Percentiles rank a stretch among this genome's conserved stretches.
Conservation (phyloP, 2,888 invertebrate species). For the Gortyna flavago region DNA sequence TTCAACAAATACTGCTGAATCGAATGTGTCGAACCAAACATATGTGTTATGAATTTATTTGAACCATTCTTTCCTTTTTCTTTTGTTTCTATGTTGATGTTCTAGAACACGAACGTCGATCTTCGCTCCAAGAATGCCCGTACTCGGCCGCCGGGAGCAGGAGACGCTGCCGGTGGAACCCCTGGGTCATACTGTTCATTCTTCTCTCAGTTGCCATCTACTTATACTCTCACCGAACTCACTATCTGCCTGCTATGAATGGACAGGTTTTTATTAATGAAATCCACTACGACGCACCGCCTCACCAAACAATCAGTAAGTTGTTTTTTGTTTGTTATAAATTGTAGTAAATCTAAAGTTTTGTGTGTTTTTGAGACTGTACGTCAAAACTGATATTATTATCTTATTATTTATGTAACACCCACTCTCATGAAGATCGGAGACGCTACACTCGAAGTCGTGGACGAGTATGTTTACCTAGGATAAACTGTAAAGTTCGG, state of each 20-base stretch:
- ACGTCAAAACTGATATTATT: too few relatives aligned
- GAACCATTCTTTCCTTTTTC: too few relatives aligned
- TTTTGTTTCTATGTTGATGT: background rate
- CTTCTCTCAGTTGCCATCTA: conserved; percentile 50
- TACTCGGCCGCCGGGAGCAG: conserved; percentile 36
- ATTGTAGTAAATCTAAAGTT: background rate
- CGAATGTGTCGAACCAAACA: background rate
- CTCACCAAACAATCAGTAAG: conserved; percentile 24
- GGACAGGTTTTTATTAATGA: background rate
- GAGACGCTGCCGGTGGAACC: conserved; percentile 46
- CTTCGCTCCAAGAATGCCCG: conserved; percentile 63
- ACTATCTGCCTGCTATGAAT: background rate
- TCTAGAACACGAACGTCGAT: conserved; percentile 53
- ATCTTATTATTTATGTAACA: too few relatives aligned
- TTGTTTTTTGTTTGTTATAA: background rate
- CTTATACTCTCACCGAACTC: conserved; percentile 26
- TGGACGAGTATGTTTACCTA: too few relatives aligned
- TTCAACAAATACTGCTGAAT: background rate
- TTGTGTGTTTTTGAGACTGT: too few relatives aligned
- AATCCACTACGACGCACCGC: background rate
- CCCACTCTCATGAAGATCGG: too few relatives aligned
- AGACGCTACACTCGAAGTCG: too few relatives aligned
- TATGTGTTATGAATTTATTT: background rate
- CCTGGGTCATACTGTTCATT: conserved; percentile 56
- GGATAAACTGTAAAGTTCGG: too few relatives aligned